Base-by-base conservation (phyloP, 2,113 vertebrate species). In the Anarhynchus alexandrinus region DNA sequence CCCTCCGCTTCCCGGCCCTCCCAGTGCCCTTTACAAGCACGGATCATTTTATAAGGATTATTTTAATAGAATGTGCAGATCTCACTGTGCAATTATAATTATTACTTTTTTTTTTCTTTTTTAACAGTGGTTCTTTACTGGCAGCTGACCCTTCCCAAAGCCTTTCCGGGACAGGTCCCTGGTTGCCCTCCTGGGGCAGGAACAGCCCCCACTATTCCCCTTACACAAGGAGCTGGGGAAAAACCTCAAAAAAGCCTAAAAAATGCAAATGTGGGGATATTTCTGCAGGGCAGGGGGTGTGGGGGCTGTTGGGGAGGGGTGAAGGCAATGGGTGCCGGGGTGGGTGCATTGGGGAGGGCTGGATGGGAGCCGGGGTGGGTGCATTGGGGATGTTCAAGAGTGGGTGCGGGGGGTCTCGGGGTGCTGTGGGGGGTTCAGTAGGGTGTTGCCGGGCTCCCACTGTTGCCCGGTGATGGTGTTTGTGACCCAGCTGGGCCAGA, bases 221-320 rank as follows among this genome's bases (percentile, higher is more conserved):
- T 38, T 54, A 25, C 29, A 21, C 3, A 20, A 69, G 22, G 25
- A 49, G 4, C 30, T 42, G 30, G 15, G 20, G 12, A 29, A 11
- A 8, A 36, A 2, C 1, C 0, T 42, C 1, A 43, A 43, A 16
- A 49, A 65, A 86, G 15, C 11, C 14, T 29, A 19, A 59, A 47
- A 38, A 47, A 42, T 13, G 10, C 14, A 26, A 57, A 19, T 19
- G 6, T 36, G 26, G 42, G 30, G 64, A 9, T 5, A 8, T n/a
- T 70, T 47, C 40, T 59, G 52, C 15, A 73, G 52, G 40, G 51
- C 27, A 12, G 76, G 58, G 49, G 17, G 9, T 27, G 51, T 4
- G 5, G 81, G n/a, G 40, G 15, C 12, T 26, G 38, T 4, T 15
- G 18, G 23, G 36, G 38, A 38, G 65, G 34, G 62, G 10, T 20